Base-by-base conservation (phyloP, 2,113 vertebrate genomes). In the Solenodon paradoxus region DNA sequence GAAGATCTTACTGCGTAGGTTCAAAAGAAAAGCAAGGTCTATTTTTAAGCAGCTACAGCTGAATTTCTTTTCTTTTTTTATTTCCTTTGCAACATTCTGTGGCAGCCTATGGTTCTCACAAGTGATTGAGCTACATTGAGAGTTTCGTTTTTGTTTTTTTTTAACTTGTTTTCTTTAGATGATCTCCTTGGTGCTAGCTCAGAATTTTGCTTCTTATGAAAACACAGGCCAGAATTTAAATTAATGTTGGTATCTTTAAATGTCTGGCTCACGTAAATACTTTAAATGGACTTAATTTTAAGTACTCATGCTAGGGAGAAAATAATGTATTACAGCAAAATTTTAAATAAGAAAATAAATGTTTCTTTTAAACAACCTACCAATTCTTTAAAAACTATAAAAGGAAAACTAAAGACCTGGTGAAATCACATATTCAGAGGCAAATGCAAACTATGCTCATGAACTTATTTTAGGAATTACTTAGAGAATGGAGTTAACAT, bases 251-350 rank as follows among this genome's bases (percentile, higher is more conserved):
- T 83, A 84, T 82, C 71, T 92, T 96, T 87, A 97, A 95, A 90
- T 88, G 74, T 71, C 95, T 53, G 72, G 26, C 96, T 98, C 87
- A 95, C 96, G 59, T 93, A 97, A 97, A 97, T 90, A 95, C 94
- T 88, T 87, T 11, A 47, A 95, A 90, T 71, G 63, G 85, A 61
- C 77, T 90, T 91, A 94, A 97, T 94, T 90, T 88, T 89, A 90
- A 92, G 38, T 59, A 49, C 10, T 71, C 57, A 6, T 64, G 63
- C 49, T 90, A 61, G 51, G 15, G 22, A 79, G 30, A 94, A 93
- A 96, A 88, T 63, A 55, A 13, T 75, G 3, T 55, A 71, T 42
- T 63, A 53, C 57, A 89, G 22, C 4, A 19, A 91, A 80, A 47
- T 20, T 88, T 72, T 83, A 79, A 87, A 63, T 96, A 87, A 90